These are phyloP conservation scores for Poeciliopsis gracilis DNA, from an alignment of 2,797 vertebrate species.

Conservation along the genomic window DNA sequence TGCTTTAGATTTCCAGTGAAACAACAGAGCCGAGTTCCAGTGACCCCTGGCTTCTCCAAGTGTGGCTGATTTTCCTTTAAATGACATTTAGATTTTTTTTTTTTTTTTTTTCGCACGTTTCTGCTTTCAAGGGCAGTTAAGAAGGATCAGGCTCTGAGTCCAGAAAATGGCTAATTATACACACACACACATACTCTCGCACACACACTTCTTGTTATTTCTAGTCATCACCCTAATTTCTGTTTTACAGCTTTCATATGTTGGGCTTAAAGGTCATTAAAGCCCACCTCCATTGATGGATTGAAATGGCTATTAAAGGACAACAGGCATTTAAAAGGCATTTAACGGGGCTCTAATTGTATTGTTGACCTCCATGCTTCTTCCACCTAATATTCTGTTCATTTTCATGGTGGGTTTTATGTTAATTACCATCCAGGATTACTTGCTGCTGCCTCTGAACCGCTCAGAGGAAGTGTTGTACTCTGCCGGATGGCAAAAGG, in stretches of 20 bases:
- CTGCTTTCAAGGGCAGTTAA: constrained; percentile 9
- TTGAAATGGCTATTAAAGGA: constrained; percentile 66
- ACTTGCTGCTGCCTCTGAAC: constrained; percentile 37
- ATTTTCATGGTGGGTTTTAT: constrained; percentile 44
- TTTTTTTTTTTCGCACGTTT: background rate
- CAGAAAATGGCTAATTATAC: constrained; percentile 26
- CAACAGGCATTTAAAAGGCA: constrained; percentile 64
- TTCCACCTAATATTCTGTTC: constrained; percentile 18
- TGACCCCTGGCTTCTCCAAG: background rate
- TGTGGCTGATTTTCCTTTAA: background rate
- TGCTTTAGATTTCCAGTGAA: background rate
- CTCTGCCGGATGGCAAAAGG: constrained; percentile 12
- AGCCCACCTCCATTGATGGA: constrained; percentile 45
- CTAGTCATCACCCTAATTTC: constrained; percentile 44
- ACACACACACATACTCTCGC: background rate
- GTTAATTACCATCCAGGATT: constrained; percentile 46
- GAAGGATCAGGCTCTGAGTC: constrained; percentile 2
- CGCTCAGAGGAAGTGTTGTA: constrained; percentile 15
- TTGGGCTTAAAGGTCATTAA: constrained; percentile 53
- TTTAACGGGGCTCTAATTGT: constrained; percentile 57
- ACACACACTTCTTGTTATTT: constrained; percentile 22
- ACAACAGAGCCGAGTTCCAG: background rate
- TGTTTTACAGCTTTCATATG: constrained; percentile 49
- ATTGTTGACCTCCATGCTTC: constrained; percentile 57
- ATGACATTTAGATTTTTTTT: constrained; percentile 8